Conservation (phyloP, 2,888 invertebrate genomes). For the Scaptomyza parva region DNA sequence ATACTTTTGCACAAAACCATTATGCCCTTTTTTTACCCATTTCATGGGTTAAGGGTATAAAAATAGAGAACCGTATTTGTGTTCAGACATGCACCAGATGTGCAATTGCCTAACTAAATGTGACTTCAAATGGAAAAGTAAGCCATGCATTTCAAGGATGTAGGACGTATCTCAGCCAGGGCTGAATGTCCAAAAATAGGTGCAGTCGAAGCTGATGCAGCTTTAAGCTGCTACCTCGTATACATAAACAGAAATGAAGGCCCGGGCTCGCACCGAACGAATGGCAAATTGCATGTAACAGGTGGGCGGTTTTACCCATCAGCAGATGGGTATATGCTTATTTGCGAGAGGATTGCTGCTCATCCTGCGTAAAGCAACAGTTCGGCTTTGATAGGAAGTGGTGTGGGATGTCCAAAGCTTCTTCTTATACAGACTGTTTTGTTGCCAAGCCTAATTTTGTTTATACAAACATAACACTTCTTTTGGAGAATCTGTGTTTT, state of each 20-base stretch:
- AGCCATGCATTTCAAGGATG: constrained; percentile 21
- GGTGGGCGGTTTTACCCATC: constrained; percentile 41
- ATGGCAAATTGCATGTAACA: constrained; percentile 40
- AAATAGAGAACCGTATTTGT: background rate
- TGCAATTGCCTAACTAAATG: constrained; percentile 11
- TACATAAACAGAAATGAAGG: background rate
- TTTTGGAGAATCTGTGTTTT: background rate
- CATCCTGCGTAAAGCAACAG: constrained; percentile 46
- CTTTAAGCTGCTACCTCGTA: constrained; percentile 23
- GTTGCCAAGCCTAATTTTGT: constrained; percentile 39
- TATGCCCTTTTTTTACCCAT: too few species aligned
- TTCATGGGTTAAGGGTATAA: too few species aligned
- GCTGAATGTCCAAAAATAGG: constrained; percentile 48
- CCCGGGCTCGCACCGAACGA: constrained; percentile 35
- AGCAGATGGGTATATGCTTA: constrained; percentile 1
- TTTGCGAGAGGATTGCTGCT: background rate
- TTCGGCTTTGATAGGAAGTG: constrained; percentile 25
- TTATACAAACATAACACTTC: constrained; percentile 2
- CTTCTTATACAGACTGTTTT: constrained; percentile 16
- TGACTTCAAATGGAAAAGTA: constrained; percentile 53
- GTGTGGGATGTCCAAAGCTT: constrained; percentile 32
- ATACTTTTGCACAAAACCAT: too few species aligned
- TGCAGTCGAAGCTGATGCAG: constrained; percentile 40
- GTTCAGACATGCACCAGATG: background rate
- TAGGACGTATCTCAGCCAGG: constrained; percentile 11